Percentiles rank a stretch among this genome's conserved stretches.
phyloP scores from a whole-genome alignment of 2,888 invertebrate species.

The Trachelus tabidus region DNA sequence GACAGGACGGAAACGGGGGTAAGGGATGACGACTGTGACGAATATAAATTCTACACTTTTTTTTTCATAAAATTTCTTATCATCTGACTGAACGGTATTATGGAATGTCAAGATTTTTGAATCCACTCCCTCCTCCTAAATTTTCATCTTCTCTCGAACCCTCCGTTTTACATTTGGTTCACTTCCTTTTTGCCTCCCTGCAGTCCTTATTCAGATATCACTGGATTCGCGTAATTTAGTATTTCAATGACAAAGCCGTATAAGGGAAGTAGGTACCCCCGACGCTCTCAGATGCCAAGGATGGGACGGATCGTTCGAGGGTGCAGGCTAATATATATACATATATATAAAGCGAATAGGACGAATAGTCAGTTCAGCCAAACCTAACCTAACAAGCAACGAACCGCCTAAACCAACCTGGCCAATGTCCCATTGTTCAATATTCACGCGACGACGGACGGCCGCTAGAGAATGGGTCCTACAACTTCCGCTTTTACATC shows the following conservation, averaged over 20 bases:
- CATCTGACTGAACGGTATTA: background rate
- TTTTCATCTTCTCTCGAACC: background rate
- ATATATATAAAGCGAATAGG: background rate
- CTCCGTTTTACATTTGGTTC: background rate
- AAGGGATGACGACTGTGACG: background rate
- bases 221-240: constrained; percentile 5
- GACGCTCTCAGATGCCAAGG: background rate
- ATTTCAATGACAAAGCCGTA: constrained; percentile 7
- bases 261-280: background rate
- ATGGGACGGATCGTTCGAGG: background rate
- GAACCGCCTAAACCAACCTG: background rate
- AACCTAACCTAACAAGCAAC: background rate
- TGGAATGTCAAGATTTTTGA: background rate
- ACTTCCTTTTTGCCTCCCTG: background rate
- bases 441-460: background rate
- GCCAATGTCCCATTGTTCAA: background rate
- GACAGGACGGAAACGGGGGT: background rate
- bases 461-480: background rate
- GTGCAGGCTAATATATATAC: background rate
- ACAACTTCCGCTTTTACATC: background rate
- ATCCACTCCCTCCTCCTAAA: background rate
- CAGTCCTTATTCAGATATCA: background rate
- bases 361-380: background rate
- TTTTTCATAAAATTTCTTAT: background rate
- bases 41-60: background rate